Evolutionary conservation across 2,888 invertebrate genomes (phyloP), one percentile per base, ranked within the genome.

Genomic region (Drosophila anomalata): DNA sequence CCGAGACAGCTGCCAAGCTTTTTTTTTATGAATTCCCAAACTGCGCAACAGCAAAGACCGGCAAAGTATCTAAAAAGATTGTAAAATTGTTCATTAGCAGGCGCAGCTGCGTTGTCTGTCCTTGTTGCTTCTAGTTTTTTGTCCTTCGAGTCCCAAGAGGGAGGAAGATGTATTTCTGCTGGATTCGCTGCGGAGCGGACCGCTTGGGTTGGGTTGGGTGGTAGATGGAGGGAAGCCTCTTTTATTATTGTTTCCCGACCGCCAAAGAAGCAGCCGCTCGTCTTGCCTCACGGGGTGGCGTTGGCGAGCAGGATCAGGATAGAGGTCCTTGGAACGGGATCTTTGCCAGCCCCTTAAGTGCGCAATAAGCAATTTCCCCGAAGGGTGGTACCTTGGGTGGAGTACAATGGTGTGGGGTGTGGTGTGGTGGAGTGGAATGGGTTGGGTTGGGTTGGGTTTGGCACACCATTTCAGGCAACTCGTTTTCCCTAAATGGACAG

Each of bases 401-500:
- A 7, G 36, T 33, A 11, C 11, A 33, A 12, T 26, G 47, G 36
- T 20, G 17, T 12, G 39, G 39, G 46, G 60, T 46, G 17, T 12
- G 24, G 39, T 46, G 55, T 46, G 58, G 61, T 58, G 61, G 57
- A 44, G 2, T 59, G 54, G 63, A 20, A 50, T 33, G 14, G 55
- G 17, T 20, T 50, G 11, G 24, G 14, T 71, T 76, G 72, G 78
- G 72, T 74, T 75, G 77, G 79, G 80, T 41, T 54, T 55, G 26
- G 29, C 54, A 56, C 20, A 55, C 50, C 31, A 29, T 54, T 51
- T 46, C 42, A 20, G 42, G 42, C 42, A 83, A 87, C 87, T 66
- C 70, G 87, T 87, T 83, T 83, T 68, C 81, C 67, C 73, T 57
- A 81, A 84, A 81, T 76, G 83, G 87, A 73, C 85, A 85, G 76